A percentile compares a stretch with the other conserved stretches of the same genome.
phyloP scores from a whole-genome alignment of 2,888 invertebrate species.

The Cephus nigrinus region DNA sequence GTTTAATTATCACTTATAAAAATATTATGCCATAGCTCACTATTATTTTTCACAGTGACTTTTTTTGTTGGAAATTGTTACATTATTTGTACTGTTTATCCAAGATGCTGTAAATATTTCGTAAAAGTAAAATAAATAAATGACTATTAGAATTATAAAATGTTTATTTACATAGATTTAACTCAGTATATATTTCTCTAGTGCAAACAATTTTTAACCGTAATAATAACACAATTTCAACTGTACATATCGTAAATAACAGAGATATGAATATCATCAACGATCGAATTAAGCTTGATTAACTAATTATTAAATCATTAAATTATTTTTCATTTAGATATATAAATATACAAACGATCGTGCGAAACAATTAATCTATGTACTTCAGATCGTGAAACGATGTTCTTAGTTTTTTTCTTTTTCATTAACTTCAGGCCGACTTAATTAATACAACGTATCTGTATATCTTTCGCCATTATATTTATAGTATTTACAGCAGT shows the following conservation, averaged over 20 bases:
- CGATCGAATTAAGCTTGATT: conserved; percentile 33
- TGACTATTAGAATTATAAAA: conserved; percentile 54
- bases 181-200: conserved; percentile 51
- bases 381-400: not conserved
- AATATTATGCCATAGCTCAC: not conserved
- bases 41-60: not conserved
- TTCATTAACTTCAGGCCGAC: conserved; percentile 27
- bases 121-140: conserved; percentile 26
- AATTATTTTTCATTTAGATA: conserved; percentile 32
- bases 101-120: conserved; percentile 12
- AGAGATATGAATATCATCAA: conserved; percentile 29
- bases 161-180: conserved; percentile 61
- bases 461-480: conserved; percentile 15
- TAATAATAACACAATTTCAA: conserved; percentile 40
- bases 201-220: conserved; percentile 48
- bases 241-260: conserved; percentile 55
- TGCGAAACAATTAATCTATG: conserved; percentile 27
- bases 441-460: conserved; percentile 28
- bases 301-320: conserved; percentile 35
- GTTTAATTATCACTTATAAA: not conserved
- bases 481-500: conserved; percentile 50
- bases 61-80: not conserved
- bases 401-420: not conserved
- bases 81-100: conserved; percentile 3
- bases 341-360: conserved; percentile 47